A percentile compares a stretch with the other conserved stretches of the same genome.
Conservation (phyloP, 2,113 vertebrate species). For the Cynopterus brachyotis region DNA sequence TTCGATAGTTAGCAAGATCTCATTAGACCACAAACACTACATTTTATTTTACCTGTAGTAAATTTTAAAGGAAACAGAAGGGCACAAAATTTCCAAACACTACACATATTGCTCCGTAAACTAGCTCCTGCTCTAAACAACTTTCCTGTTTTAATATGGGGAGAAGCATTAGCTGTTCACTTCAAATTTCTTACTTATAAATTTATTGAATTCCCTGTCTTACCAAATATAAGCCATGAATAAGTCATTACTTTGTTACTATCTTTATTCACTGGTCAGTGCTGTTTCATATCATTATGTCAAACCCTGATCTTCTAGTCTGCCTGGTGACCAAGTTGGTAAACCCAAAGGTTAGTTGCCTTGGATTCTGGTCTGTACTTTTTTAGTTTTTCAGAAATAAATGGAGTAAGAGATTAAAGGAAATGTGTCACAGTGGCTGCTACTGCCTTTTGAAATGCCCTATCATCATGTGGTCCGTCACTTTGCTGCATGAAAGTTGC, state of each 20-base stretch:
- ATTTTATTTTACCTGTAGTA: background rate
- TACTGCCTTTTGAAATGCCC: background rate
- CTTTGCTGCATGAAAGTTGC: background rate
- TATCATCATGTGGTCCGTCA: rapidly evolving
- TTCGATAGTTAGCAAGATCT: background rate
- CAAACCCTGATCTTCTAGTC: background rate
- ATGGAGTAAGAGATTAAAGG: background rate
- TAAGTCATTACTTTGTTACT: background rate
- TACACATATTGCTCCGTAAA: background rate
- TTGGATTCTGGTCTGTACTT: background rate
- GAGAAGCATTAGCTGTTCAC: background rate
- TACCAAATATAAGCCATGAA: background rate
- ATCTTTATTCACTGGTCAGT: background rate
- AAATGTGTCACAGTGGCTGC: background rate
- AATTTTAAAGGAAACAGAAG: conserved; percentile 7
- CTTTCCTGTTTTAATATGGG: background rate
- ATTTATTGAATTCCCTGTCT: background rate
- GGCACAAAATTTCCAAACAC: background rate
- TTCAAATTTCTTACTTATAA: background rate
- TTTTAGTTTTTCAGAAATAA: background rate
- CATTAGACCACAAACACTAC: too few relatives aligned
- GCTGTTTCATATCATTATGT: background rate
- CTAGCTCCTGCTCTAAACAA: background rate
- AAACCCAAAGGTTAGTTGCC: background rate
- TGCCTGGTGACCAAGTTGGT: background rate